Evolutionary conservation across 2,797 vertebrate species (phyloP), one percentile per base, ranked within the genome.

Genomic region (Galagoides demidoff): DNA sequence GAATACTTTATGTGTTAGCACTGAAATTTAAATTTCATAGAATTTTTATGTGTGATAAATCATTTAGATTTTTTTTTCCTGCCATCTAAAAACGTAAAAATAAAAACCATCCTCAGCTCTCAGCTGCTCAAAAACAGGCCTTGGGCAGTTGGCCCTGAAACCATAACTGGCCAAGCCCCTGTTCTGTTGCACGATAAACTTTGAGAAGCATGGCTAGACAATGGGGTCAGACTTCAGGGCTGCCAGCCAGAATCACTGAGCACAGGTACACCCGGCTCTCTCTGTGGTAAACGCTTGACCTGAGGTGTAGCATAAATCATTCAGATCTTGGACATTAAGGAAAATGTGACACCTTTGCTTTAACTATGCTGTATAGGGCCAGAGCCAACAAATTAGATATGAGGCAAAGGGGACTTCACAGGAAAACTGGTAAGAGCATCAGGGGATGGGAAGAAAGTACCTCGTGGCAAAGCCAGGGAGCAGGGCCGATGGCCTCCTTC

Each of bases 21-120:
- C 25, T 87, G 77, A 78, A 78, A 91, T 88, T 73, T 83, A 84
- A 84, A 88, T 45, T 78, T 64, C 1, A 73, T 64, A 0, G 27
- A 29, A 64, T 77, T 57, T 43, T 84, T 27, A 9, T 23, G 43
- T 39, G 27, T 23, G 10, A 7, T 52, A 31, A 94, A 76, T 43
- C 68, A 57, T 7, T 82, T 4, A 79, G 82, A 74, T 27, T 71
- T 84, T 82, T 66, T 83, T 87, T 29, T 22, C 29, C 64, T 70
- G 55, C 31, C 37, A 37, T 59, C 66, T 66, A 49, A 85, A 89
- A 79, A 45, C 7, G 12, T 19, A 74, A 68, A 71, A n/a, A 73
- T 49, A 59, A 81, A 77, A 66, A 31, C 11, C 57, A 49, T 63
- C 37, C 71, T 85, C 43, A 66, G 31, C 37, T 13, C 13, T 4